Evolutionary conservation across 2,797 vertebrate species (phyloP).

Genomic region (Notolepis coatsorum): DNA sequence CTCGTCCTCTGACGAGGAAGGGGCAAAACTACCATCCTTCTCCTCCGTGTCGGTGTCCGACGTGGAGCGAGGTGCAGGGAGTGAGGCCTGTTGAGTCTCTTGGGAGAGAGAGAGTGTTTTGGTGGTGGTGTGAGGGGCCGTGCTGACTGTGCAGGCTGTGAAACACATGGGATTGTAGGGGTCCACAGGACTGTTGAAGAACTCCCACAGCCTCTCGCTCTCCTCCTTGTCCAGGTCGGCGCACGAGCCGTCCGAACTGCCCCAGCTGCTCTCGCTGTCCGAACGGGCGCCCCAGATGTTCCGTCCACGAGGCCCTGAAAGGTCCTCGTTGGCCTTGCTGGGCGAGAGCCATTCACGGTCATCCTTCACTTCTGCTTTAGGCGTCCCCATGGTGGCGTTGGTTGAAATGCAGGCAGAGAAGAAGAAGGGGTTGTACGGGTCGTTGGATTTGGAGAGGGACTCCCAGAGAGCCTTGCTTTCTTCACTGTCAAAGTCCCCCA

Average conservation of each 20-base stretch:
- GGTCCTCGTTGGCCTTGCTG: conserved; percentile 41
- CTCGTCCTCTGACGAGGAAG: conserved; percentile 63
- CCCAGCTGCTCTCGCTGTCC: conserved; percentile 81
- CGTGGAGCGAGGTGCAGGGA: conserved; percentile 21
- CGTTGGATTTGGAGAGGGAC: conserved; percentile 70
- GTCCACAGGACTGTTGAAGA: conserved; percentile 73
- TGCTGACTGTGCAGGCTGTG: conserved; percentile 66
- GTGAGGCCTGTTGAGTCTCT: conserved; percentile 15
- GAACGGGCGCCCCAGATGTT: conserved; percentile 68
- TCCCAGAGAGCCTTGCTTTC: conserved; percentile 75
- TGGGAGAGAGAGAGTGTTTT: not conserved
- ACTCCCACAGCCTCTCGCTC: conserved; percentile 78
- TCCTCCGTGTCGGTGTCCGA: conserved; percentile 47
- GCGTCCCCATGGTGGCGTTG: conserved; percentile 50
- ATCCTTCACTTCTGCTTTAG: conserved; percentile 18
- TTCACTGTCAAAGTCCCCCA: conserved; percentile 64
- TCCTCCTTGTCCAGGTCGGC: conserved; percentile 76
- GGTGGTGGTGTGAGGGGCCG: conserved; percentile 8
- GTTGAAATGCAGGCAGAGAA: conserved; percentile 79
- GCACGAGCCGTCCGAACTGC: conserved; percentile 72
- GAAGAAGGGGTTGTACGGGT: conserved; percentile 77
- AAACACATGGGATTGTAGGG: conserved; percentile 85
- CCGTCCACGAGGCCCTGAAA: conserved; percentile 27
- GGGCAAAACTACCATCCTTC: conserved; percentile 26
- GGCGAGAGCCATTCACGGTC: conserved; percentile 29